Conservation (phyloP, 2,113 vertebrate species). For the Junco hyemalis region DNA sequence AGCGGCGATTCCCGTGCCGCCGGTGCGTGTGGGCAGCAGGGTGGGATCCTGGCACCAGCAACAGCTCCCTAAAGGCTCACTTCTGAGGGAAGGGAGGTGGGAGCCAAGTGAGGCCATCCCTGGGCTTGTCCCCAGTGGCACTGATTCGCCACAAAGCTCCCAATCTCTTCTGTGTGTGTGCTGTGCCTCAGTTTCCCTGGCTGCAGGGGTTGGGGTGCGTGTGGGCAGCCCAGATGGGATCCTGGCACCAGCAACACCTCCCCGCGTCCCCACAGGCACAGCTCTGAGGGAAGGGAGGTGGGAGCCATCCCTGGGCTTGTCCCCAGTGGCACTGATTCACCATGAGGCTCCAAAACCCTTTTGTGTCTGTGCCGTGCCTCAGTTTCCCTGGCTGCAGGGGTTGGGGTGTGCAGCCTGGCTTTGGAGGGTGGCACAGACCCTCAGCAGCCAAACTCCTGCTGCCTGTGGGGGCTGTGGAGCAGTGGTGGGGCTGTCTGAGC, state of each 20-base stretch:
- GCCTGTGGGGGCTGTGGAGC: neutral
- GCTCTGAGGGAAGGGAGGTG: neutral
- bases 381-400: neutral
- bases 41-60: neutral
- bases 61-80: neutral
- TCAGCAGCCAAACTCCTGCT: neutral
- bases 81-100: neutral
- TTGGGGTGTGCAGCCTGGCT: rapidly evolving
- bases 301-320: neutral
- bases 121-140: neutral
- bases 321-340: rapidly evolving
- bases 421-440: neutral
- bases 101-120: neutral
- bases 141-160: neutral
- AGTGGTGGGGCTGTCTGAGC: rapidly evolving
- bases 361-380: rapidly evolving
- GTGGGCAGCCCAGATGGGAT: neutral
- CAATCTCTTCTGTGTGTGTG: rapidly evolving
- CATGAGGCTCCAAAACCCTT: neutral
- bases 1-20: neutral
- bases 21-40: neutral
- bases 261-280: neutral
- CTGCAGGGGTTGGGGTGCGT: neutral
- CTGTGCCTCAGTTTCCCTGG: neutral
- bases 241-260: neutral